phyloP scores from a whole-genome alignment of 1,140 invertebrate species.

The Bombus pyrosoma region DNA sequence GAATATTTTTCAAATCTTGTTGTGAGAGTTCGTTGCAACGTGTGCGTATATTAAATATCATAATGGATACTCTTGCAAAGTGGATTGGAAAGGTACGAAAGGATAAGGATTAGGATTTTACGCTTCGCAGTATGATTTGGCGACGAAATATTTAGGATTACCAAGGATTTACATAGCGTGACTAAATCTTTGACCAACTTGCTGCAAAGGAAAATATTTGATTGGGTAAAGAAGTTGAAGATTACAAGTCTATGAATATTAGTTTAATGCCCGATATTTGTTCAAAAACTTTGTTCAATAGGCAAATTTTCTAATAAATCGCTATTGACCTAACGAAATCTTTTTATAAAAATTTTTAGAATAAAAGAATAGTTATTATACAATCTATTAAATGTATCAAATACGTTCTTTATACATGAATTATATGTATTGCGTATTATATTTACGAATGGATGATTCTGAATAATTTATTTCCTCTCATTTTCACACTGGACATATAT shows the following conservation, averaged over 20 bases:
- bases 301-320: no score
- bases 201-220: background rate
- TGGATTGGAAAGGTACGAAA: background rate
- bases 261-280: no score
- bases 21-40: no score
- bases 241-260: background rate
- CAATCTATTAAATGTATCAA: no score
- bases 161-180: background rate
- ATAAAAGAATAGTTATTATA: no score
- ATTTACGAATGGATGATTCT: background rate
- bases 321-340: no score
- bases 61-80: background rate
- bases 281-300: no score
- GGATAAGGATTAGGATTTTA: background rate
- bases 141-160: slow-evolving; percentile 1
- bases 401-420: no score
- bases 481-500: background rate
- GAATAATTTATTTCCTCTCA: background rate
- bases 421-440: no score
- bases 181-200: no score
- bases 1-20: background rate
- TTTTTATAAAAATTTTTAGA: no score
- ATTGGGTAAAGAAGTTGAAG: background rate
- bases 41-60: background rate
- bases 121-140: background rate